These are phyloP conservation scores for Butorides virescens DNA, from an alignment of 2,113 vertebrate species.

Conservation along the genomic window DNA sequence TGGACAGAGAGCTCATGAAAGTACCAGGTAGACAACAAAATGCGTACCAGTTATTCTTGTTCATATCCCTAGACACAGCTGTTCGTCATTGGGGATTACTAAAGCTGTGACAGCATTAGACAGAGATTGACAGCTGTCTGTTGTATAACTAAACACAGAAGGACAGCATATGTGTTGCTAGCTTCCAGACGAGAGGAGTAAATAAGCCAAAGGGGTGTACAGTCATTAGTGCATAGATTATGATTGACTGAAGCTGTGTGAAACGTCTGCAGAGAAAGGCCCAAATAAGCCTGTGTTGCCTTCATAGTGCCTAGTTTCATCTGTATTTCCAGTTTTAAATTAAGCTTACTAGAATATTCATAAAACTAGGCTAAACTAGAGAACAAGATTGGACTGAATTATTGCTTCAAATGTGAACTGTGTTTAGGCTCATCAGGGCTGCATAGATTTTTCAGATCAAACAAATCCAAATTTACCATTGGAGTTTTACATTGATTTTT, in stretches of 20 bases:
- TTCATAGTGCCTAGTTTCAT: background rate
- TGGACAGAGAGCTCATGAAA: background rate
- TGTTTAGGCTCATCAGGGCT: background rate
- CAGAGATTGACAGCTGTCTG: slow-evolving; percentile 32
- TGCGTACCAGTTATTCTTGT: background rate
- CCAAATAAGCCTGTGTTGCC: background rate
- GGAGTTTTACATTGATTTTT: background rate
- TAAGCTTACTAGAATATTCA: background rate
- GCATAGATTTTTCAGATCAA: background rate
- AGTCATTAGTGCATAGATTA: background rate
- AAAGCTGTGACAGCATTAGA: slow-evolving; percentile 5
- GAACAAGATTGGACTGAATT: background rate
- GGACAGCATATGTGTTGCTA: background rate
- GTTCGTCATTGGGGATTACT: slow-evolving; percentile 17
- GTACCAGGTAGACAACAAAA: background rate
- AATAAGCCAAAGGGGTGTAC: background rate
- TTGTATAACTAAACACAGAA: background rate
- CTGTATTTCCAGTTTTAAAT: too few relatives aligned
- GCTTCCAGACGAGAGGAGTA: background rate
- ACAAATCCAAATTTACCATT: background rate
- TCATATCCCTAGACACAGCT: background rate
- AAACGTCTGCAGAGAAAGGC: background rate
- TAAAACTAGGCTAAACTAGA: background rate
- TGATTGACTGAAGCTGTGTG: background rate
- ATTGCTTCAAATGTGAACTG: background rate